Evolutionary conservation across 1,140 invertebrate genomes (phyloP).

Genomic region (Drosophila sulfurigaster): DNA sequence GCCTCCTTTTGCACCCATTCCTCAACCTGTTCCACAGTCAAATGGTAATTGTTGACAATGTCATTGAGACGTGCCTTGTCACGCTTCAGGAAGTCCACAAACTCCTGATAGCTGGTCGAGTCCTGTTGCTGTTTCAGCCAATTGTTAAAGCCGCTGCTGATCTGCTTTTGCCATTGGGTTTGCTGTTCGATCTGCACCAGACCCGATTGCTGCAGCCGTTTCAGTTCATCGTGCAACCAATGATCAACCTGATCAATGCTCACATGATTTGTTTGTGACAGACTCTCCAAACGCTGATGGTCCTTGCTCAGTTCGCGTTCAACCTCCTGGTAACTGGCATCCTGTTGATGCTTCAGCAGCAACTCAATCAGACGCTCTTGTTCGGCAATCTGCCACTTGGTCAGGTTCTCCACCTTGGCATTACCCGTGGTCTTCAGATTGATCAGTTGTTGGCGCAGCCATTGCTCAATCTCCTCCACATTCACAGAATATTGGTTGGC

Average conservation of each 20-base stretch:
- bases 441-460: conserved; percentile 76
- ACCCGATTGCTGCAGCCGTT: conserved; percentile 70
- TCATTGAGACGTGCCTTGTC: conserved; percentile 67
- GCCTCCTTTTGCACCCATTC: conserved; percentile 79
- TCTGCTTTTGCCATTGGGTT: conserved; percentile 72
- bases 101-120: conserved; percentile 69
- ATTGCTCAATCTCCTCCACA: conserved; percentile 74
- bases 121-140: conserved; percentile 74
- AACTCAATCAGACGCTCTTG: conserved; percentile 75
- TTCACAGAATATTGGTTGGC: conserved; percentile 77
- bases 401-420: conserved; percentile 71
- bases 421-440: conserved; percentile 73
- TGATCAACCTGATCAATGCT: conserved; percentile 75
- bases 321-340: conserved; percentile 66
- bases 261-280: conserved; percentile 74
- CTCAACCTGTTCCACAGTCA: conserved; percentile 81
- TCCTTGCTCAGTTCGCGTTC: conserved; percentile 70
- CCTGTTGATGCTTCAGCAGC: conserved; percentile 72
- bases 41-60: conserved; percentile 75
- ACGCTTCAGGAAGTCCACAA: conserved; percentile 69
- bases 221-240: conserved; percentile 74
- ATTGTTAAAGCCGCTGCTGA: conserved; percentile 65
- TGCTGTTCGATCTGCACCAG: conserved; percentile 72
- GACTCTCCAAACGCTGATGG: conserved; percentile 57
- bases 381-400: conserved; percentile 75